Percentiles rank a stretch among this genome's conserved stretches.
Evolutionary conservation across 2,888 invertebrate genomes (phyloP).

Genomic region (Tenthredo amoena): DNA sequence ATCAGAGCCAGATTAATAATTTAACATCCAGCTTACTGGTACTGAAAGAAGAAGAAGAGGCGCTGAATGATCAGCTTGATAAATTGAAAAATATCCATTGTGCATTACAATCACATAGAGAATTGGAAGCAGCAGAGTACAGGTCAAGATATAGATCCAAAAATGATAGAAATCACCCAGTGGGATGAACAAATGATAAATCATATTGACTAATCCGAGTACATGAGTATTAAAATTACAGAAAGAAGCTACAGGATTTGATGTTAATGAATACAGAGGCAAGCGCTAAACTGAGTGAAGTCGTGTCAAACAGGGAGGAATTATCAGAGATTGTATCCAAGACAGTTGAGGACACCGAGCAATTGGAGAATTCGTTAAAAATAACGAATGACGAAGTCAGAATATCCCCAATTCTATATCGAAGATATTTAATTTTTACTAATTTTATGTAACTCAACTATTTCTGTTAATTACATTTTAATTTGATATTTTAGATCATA

Average conservation of each 20-base stretch:
- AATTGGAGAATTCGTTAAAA: constrained; percentile 52
- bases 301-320: constrained; percentile 29
- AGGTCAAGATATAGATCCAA: constrained; percentile 4
- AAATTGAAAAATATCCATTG: background rate
- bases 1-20: background rate
- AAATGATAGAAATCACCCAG: background rate
- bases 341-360: constrained; percentile 24
- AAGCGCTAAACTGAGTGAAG: background rate
- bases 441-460: background rate
- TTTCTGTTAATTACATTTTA: background rate
- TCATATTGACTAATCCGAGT: background rate
- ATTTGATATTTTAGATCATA: background rate
- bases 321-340: constrained; percentile 49
- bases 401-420: background rate
- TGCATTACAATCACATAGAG: background rate
- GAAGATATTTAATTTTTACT: background rate
- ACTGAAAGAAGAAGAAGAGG: background rate
- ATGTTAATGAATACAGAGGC: background rate
- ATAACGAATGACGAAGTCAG: constrained; percentile 41
- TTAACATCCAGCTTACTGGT: background rate
- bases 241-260: constrained; percentile 38
- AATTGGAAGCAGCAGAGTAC: background rate
- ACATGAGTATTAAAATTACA: background rate
- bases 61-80: background rate
- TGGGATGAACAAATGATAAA: background rate